Evolutionary conservation across 1,140 invertebrate species (phyloP).

Genomic region (Apis mellifera): Amel_HAv3.1 CM009934.2:10838501-10839000

Average conservation of each 20-base stretch:
- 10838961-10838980: slow-evolving; percentile 53
- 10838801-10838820: slow-evolving; percentile 53
- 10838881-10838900: slow-evolving; percentile 61
- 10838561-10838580: slow-evolving; percentile 46
- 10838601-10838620: slow-evolving; percentile 32
- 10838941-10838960: slow-evolving; percentile 64
- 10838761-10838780: slow-evolving; percentile 22
- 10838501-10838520: slow-evolving; percentile 47
- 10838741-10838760: slow-evolving; percentile 18
- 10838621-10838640: slow-evolving; percentile 51
- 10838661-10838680: slow-evolving; percentile 65
- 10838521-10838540: slow-evolving; percentile 66
- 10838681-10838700: slow-evolving; percentile 53
- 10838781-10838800: slow-evolving; percentile 43
- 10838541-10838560: slow-evolving; percentile 15
- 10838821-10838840: slow-evolving; percentile 27
- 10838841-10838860: not conserved
- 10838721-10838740: not conserved
- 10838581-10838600: slow-evolving; percentile 32
- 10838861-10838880: slow-evolving; percentile 14
- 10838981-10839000: slow-evolving; percentile 50
- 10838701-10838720: slow-evolving; percentile 13
- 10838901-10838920: slow-evolving; percentile 67
- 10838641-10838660: slow-evolving; percentile 68
- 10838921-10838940: slow-evolving; percentile 66